Percentiles rank a stretch among this genome's conserved stretches.
Evolutionary conservation across 2,888 invertebrate genomes (phyloP).

Genomic region (Dyspetes luteomarginatus): DNA sequence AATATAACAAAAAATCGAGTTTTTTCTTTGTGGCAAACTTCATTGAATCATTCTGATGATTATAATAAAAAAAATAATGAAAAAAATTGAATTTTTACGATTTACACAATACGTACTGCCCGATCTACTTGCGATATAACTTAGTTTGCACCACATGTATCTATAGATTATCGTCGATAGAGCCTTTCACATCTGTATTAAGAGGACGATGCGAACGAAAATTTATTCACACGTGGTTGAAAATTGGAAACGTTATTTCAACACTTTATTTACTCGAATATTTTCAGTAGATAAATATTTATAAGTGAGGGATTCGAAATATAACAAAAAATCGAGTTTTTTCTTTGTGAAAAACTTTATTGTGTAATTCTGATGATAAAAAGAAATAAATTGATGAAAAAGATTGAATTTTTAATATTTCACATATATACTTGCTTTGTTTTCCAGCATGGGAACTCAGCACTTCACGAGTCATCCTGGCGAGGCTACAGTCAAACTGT

Average conservation of each 20-base stretch:
- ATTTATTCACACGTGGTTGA: background rate
- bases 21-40: too few relatives aligned
- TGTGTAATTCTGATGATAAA: too few relatives aligned
- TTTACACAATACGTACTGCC: constrained; percentile 2
- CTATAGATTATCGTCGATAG: background rate
- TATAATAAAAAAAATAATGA: too few relatives aligned
- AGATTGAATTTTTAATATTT: background rate
- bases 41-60: too few relatives aligned
- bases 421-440: background rate
- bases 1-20: too few relatives aligned
- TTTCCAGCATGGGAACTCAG: constrained; percentile 95
- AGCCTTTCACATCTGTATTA: background rate
- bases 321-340: too few relatives aligned
- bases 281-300: too few relatives aligned
- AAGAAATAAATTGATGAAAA: background rate
- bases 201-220: background rate
- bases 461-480: constrained; percentile 97
- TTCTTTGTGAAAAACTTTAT: too few relatives aligned
- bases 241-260: background rate
- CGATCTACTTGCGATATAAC: background rate
- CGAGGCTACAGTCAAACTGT: constrained; percentile 95
- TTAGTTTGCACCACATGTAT: background rate
- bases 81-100: too few relatives aligned
- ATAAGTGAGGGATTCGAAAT: too few relatives aligned
- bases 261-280: background rate